These are phyloP conservation scores for Petroica traversi DNA, from an alignment of 2,113 vertebrate genomes.

Conservation along the genomic window DNA sequence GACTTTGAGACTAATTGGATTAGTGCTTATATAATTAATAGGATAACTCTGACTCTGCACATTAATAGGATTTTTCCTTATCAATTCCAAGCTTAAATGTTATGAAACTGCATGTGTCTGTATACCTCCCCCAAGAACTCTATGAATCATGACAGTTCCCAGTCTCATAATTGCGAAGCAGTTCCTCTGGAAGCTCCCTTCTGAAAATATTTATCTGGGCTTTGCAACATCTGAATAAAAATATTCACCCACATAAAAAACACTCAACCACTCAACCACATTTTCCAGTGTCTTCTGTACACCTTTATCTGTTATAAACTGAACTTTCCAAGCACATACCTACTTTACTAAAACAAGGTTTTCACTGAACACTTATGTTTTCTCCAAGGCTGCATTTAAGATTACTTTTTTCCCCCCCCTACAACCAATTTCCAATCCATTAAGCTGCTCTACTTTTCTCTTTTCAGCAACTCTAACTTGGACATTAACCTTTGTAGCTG, in stretches of 20 bases:
- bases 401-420: not conserved
- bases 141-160: not conserved
- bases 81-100: not conserved
- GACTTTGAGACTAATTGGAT: constrained; percentile 42
- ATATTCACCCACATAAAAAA: no score
- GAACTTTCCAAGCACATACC: not conserved
- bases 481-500: constrained; percentile 25
- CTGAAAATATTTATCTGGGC: not conserved
- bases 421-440: constrained; percentile 28
- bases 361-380: not conserved
- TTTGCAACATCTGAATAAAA: not conserved
- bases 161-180: rapidly evolving
- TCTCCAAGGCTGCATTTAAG: not conserved
- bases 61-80: constrained; percentile 48
- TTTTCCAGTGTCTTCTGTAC: not conserved
- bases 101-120: not conserved
- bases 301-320: not conserved
- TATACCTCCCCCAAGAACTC: not conserved
- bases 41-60: constrained; percentile 9
- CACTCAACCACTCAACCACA: not conserved
- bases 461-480: constrained; percentile 31
- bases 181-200: not conserved
- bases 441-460: constrained; percentile 2
- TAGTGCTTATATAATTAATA: constrained; percentile 45
- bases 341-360: not conserved